Percentiles rank a stretch among this genome's conserved stretches.
Conservation (phyloP, 1,140 invertebrate genomes). For the Bombyx mori region ASM3026992v2 NC_085123.1:12809501-12810000, state of each 20-base stretch:
- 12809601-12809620: conserved; percentile 39
- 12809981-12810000: conserved; percentile 59
- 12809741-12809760: conserved; percentile 61
- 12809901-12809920: conserved; percentile 74
- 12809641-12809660: conserved; percentile 45
- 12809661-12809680: conserved; percentile 40
- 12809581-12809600: conserved; percentile 62
- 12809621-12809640: conserved; percentile 25
- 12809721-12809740: conserved; percentile 55
- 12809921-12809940: conserved; percentile 58
- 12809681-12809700: conserved; percentile 45
- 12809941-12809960: conserved; percentile 39
- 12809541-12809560: conserved; percentile 48
- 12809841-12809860: conserved; percentile 61
- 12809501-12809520: conserved; percentile 59
- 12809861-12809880: conserved; percentile 74
- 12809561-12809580: conserved; percentile 56
- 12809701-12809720: conserved; percentile 59
- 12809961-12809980: conserved; percentile 48
- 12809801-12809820: conserved; percentile 43
- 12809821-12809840: conserved; percentile 67
- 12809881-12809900: conserved; percentile 80
- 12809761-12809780: conserved; percentile 59
- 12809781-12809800: conserved; percentile 57
- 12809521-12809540: conserved; percentile 31